phyloP scores from a whole-genome alignment of 1,140 invertebrate genomes.

The Drosophila subobscura region DNA sequence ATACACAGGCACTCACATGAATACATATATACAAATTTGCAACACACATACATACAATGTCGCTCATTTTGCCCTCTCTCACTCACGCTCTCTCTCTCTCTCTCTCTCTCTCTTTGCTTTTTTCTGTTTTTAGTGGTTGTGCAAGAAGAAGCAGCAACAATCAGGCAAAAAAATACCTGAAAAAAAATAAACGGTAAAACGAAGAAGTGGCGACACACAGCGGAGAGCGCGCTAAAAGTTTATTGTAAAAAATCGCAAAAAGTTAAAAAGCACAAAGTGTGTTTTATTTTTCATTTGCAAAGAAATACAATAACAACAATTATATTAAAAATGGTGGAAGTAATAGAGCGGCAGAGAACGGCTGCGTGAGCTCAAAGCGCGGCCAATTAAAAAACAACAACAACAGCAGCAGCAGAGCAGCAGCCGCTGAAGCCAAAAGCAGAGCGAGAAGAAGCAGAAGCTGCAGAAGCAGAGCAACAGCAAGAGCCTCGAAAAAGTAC shows the following conservation, averaged over 20 bases:
- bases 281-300: conserved; percentile 56
- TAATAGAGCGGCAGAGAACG: conserved; percentile 82
- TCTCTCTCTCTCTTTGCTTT: conserved; percentile 50
- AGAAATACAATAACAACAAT: conserved; percentile 61
- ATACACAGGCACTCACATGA: conserved; percentile 39
- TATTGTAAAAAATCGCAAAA: conserved; percentile 74
- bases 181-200: conserved; percentile 83
- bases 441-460: conserved; percentile 30
- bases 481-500: conserved; percentile 56
- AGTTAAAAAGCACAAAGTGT: conserved; percentile 62
- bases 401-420: conserved; percentile 37
- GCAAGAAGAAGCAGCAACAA: conserved; percentile 81
- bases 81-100: conserved; percentile 49
- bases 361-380: conserved; percentile 80
- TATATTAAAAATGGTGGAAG: conserved; percentile 80
- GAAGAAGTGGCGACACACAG: conserved; percentile 77
- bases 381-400: conserved; percentile 78
- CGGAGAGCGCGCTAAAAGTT: conserved; percentile 78
- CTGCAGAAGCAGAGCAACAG: conserved; percentile 47
- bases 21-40: conserved; percentile 56
- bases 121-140: conserved; percentile 81
- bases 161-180: conserved; percentile 79
- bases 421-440: conserved; percentile 27
- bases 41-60: conserved; percentile 61
- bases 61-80: conserved; percentile 57